Conservation (phyloP, 2,888 invertebrate species). For the Rhamphomyia laevipes region DNA sequence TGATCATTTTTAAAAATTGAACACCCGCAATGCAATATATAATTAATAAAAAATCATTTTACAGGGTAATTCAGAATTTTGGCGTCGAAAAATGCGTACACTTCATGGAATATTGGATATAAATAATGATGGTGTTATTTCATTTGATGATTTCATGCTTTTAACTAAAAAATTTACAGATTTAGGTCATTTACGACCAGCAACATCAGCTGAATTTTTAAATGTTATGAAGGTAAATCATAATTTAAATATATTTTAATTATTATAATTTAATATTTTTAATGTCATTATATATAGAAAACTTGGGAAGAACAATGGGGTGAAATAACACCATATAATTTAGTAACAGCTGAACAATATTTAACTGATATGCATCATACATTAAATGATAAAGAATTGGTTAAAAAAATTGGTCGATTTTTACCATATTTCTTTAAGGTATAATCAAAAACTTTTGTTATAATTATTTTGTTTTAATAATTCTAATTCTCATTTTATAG, state of each 20-base stretch:
- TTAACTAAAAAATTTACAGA: constrained; percentile 62
- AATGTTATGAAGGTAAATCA: constrained; percentile 58
- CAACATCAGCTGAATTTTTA: constrained; percentile 56
- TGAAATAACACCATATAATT: constrained; percentile 66
- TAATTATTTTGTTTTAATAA: neutral
- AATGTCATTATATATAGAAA: constrained; percentile 37
- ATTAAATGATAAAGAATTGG: constrained; percentile 59
- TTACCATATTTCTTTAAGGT: constrained; percentile 75
- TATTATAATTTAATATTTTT: neutral
- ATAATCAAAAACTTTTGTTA: constrained; percentile 13
- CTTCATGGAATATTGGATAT: constrained; percentile 72
- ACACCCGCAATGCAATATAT: neutral
- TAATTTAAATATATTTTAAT: neutral
- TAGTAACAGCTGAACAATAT: constrained; percentile 70
- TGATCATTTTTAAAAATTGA: neutral
- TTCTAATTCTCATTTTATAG: constrained; percentile 34
- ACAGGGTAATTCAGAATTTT: constrained; percentile 47
- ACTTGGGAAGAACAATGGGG: constrained; percentile 80
- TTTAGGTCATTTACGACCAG: constrained; percentile 57
- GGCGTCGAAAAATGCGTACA: constrained; percentile 77
- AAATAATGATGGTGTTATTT: constrained; percentile 75
- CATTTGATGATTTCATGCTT: constrained; percentile 67
- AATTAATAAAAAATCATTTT: neutral
- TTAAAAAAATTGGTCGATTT: constrained; percentile 63
- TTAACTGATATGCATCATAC: constrained; percentile 73